Evolutionary conservation across 2,113 vertebrate species (phyloP).

Genomic region (Cygnus atratus): DNA sequence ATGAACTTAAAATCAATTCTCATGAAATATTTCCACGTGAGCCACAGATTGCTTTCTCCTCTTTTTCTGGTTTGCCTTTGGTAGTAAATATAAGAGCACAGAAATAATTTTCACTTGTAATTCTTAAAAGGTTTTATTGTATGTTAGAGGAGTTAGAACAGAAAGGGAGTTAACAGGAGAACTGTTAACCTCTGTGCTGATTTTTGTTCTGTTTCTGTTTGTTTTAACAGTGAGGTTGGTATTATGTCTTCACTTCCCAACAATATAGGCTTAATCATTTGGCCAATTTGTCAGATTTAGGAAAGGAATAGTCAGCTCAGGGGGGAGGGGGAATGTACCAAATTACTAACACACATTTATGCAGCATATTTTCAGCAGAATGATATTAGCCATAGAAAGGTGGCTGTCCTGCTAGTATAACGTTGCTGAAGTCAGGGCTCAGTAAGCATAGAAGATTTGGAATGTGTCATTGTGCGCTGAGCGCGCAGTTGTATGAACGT

Average conservation of each 20-base stretch:
- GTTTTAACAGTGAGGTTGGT: not conserved
- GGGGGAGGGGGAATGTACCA: too few relatives aligned
- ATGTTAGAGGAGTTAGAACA: not conserved
- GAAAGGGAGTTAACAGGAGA: not conserved
- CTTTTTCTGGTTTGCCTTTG: not conserved
- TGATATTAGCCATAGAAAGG: fast-evolving
- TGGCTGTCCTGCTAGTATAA: not conserved
- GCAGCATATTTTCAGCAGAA: not conserved
- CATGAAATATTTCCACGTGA: not conserved
- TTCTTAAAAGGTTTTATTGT: not conserved
- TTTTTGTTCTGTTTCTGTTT: not conserved
- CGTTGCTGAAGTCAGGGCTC: fast-evolving
- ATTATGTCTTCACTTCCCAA: not conserved
- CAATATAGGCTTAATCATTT: not conserved
- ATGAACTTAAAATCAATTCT: not conserved
- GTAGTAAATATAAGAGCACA: not conserved
- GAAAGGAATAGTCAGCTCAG: not conserved
- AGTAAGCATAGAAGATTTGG: not conserved
- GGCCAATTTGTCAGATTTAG: not conserved
- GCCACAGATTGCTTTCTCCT: not conserved
- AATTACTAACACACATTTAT: too few relatives aligned
- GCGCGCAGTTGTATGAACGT: not conserved
- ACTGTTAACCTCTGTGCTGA: not conserved
- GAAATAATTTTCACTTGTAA: not conserved
- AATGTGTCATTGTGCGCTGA: not conserved